Percentiles rank a stretch among this genome's conserved stretches.
These are phyloP conservation scores for Ormyrus pomaceus DNA, from an alignment of 2,888 invertebrate genomes.

Conservation along the genomic window DNA sequence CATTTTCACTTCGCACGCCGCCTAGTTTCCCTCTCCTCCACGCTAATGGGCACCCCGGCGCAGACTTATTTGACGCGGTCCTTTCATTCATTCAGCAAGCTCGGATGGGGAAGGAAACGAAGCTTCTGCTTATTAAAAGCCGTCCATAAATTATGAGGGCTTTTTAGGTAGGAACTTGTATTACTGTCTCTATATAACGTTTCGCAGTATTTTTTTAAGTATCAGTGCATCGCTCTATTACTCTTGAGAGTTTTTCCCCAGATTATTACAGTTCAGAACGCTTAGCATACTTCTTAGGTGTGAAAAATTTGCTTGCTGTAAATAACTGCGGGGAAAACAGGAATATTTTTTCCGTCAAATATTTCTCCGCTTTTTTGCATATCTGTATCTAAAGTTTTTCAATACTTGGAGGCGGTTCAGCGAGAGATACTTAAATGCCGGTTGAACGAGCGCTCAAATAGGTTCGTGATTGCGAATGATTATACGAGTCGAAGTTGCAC, in stretches of 20 bases:
- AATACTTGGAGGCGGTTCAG: background rate
- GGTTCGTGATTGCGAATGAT: constrained; percentile 11
- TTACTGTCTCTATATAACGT: no score
- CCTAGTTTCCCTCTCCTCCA: background rate
- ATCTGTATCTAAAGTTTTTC: background rate
- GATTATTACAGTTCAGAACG: no score
- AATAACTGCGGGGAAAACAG: no score
- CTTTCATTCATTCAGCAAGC: constrained; percentile 17
- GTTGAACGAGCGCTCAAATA: constrained; percentile 3
- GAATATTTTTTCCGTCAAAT: no score
- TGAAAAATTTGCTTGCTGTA: no score
- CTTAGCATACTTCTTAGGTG: no score
- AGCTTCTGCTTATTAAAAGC: constrained; percentile 48
- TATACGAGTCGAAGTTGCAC: background rate
- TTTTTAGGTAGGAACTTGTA: constrained; percentile 11
- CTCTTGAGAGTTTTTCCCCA: no score
- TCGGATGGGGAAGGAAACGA: background rate
- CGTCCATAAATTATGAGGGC: constrained; percentile 47
- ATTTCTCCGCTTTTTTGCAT: no score
- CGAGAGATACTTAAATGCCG: constrained; percentile 33
- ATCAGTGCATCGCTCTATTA: no score
- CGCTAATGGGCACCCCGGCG: constrained; percentile 31
- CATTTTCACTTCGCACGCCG: background rate
- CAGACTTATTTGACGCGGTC: constrained; percentile 36
- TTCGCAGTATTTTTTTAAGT: no score